phyloP scores from a whole-genome alignment of 2,113 vertebrate species.

The Tetrao urogallus region DNA sequence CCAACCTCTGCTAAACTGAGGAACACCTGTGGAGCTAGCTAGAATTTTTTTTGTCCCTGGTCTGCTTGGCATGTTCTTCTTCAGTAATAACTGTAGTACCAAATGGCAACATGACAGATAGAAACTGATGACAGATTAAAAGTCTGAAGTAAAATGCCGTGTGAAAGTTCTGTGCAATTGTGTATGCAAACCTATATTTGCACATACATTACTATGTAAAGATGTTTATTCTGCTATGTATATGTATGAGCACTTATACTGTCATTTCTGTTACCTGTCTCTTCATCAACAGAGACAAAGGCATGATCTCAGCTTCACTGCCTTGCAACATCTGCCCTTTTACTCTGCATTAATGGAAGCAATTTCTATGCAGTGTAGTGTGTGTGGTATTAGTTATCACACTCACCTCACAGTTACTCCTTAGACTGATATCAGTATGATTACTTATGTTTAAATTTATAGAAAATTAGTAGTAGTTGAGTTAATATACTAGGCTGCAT shows the following conservation, averaged over 20 bases:
- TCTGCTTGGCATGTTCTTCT: neutral
- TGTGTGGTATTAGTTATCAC: neutral
- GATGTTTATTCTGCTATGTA: neutral
- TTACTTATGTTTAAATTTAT: neutral
- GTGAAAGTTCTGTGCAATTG: neutral
- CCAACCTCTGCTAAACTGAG: neutral
- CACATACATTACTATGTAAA: neutral
- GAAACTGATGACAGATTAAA: neutral
- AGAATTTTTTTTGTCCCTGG: neutral
- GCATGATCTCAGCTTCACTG: neutral
- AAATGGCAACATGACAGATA: fast-evolving
- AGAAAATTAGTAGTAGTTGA: neutral
- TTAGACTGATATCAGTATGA: neutral
- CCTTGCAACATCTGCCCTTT: neutral
- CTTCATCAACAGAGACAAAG: neutral
- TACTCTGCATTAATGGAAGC: neutral
- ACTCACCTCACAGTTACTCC: neutral
- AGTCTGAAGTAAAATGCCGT: neutral
- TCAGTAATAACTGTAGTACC: neutral
- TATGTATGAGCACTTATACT: neutral
- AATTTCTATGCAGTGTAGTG: neutral
- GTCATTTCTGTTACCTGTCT: neutral
- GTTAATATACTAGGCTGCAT: neutral
- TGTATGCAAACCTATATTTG: neutral
- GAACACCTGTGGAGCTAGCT: neutral